Base-by-base conservation (phyloP, 1,140 invertebrate genomes). In the Drosophila pseudoobscura region DNA sequence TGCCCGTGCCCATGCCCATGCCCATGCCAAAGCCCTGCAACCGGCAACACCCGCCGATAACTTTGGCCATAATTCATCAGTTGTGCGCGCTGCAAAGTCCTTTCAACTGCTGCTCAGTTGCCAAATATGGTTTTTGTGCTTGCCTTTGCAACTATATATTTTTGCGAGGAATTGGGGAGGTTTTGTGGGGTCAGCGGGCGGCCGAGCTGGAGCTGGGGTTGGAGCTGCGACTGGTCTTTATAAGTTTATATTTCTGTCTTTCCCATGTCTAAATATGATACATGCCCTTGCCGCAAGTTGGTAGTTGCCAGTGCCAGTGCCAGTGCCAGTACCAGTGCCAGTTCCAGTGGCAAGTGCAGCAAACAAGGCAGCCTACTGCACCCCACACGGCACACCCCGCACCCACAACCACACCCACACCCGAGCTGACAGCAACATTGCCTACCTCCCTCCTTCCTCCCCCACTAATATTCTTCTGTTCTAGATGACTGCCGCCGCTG, bases 201-300 rank as follows among this genome's bases (percentile, higher is more conserved):
- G 20, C 6, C 17, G 51, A 22, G 11, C 39, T 20, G 2, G 24
- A 26, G 24, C 24, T 2, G 51, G 52, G 11, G 13, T 15, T 15
- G 24, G 29, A 46, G 59, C 46, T 61, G 7, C 46, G 44, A 49
- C 72, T 73, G 70, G 75, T 68, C 78, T 88, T 78, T 82, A 65
- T 82, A 82, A 87, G 82, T 88, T 87, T 88, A 82, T 82, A 82
- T 88, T 78, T 82, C 74, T 87, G 69, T 78, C 83, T 83, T 76
- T 83, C 50, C 58, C 57, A 45, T 88, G 78, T 87, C 78, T 75
- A 88, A 87, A 88, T 87, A 82, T 87, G 71, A 88, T 85, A 82
- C 82, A 85, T 87, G 49, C 69, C 62, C 61, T 44, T 46, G 54
- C 58, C 49, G 62, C 55, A 75, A 68, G 52, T 65, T 69, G 56